Percentiles rank a stretch among this genome's conserved stretches.
Conservation (phyloP, 2,888 invertebrate genomes). For the Gerris lacustris region DNA sequence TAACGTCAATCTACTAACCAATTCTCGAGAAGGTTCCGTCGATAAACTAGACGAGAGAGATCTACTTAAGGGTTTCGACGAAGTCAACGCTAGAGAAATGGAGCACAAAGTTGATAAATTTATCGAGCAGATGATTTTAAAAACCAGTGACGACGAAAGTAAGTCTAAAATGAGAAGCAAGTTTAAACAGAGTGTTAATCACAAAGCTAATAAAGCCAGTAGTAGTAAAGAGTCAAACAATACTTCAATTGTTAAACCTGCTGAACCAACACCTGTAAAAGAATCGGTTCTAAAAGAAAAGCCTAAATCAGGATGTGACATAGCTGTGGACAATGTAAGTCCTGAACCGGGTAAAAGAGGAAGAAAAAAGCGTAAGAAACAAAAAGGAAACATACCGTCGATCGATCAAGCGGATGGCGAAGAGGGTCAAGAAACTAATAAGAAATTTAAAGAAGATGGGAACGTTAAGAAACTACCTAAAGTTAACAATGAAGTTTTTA, state of each 20-base stretch:
- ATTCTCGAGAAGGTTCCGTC: background rate
- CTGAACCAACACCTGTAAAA: too few relatives aligned
- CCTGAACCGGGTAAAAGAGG: background rate
- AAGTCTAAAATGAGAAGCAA: background rate
- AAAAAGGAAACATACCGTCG: background rate
- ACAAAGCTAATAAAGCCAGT: background rate
- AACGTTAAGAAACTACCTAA: background rate
- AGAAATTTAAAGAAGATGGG: background rate
- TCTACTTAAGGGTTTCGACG: background rate
- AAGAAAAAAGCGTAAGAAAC: background rate
- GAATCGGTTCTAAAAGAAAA: background rate
- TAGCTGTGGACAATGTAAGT: background rate
- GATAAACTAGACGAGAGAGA: background rate
- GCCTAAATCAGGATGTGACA: background rate
- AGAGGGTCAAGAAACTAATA: background rate
- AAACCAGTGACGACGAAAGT: background rate
- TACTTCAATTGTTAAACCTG: background rate
- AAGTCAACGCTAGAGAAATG: background rate
- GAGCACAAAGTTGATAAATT: background rate
- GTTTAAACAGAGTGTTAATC: background rate
- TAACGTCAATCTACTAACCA: too few relatives aligned
- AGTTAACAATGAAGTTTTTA: too few relatives aligned
- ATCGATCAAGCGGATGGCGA: background rate
- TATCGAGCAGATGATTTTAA: background rate
- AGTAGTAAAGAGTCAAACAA: background rate